A percentile compares a stretch with the other conserved stretches of the same genome.
Evolutionary conservation across 1,140 invertebrate genomes (phyloP).

Genomic region (Saccostrea cuccullata): DNA sequence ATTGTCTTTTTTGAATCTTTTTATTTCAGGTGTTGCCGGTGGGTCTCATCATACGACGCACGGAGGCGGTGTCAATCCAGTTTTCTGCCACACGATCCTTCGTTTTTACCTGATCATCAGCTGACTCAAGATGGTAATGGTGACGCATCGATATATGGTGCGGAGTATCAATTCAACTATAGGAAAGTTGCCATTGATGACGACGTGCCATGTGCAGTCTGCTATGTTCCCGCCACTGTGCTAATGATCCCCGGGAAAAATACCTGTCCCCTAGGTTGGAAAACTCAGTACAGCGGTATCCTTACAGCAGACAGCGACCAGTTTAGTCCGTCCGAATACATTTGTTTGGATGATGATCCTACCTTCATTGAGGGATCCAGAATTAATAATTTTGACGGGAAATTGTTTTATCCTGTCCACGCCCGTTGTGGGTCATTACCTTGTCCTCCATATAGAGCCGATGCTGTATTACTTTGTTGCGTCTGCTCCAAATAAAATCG

Average conservation of each 20-base stretch:
- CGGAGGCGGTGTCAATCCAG: neutral
- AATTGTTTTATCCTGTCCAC: conserved; percentile 44
- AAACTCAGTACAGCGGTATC: conserved; percentile 36
- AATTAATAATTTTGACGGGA: conserved; percentile 34
- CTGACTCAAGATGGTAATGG: neutral
- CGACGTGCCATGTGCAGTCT: conserved; percentile 46
- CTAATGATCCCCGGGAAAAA: conserved; percentile 41
- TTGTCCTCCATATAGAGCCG: conserved; percentile 40
- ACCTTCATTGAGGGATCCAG: neutral
- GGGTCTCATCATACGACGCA: neutral
- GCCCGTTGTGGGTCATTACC: conserved; percentile 35
- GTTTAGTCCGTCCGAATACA: conserved; percentile 37
- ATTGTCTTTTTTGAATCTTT: too few species aligned
- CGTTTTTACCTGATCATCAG: neutral
- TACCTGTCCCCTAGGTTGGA: conserved; percentile 42
- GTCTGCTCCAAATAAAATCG: conserved; percentile 35
- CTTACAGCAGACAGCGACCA: neutral
- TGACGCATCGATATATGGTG: conserved; percentile 28
- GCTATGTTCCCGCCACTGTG: neutral
- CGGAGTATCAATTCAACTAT: conserved; percentile 44
- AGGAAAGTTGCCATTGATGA: neutral
- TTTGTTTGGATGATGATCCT: conserved; percentile 44
- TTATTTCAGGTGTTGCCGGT: neutral
- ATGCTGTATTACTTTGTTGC: neutral
- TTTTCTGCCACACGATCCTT: conserved; percentile 31